Evolutionary conservation across 2,888 invertebrate genomes (phyloP).

Genomic region (Clivina fossor): DNA sequence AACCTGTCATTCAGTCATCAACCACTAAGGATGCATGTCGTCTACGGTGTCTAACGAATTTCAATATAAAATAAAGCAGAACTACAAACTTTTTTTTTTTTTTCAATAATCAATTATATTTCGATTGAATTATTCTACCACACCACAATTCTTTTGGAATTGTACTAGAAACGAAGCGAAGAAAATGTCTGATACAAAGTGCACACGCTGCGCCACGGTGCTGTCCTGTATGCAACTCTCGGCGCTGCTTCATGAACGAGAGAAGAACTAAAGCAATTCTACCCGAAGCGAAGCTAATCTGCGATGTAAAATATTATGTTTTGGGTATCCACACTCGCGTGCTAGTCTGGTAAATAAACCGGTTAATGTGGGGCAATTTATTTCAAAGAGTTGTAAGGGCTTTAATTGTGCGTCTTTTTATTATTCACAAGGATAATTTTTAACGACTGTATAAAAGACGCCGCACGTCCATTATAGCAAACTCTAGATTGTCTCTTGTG

Average conservation of each 20-base stretch:
- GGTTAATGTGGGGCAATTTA: constrained; percentile 26
- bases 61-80: too few relatives aligned
- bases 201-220: background rate
- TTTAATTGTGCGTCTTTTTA: constrained; percentile 26
- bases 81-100: too few relatives aligned
- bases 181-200: background rate
- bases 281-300: constrained; percentile 23
- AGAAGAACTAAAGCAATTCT: too few relatives aligned
- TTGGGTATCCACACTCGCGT: constrained; percentile 27
- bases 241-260: too few relatives aligned
- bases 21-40: too few relatives aligned
- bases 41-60: too few relatives aligned
- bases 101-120: too few relatives aligned
- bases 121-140: too few relatives aligned
- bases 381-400: constrained; percentile 21
- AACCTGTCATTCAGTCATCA: too few relatives aligned
- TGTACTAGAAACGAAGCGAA: too few relatives aligned
- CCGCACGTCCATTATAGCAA: constrained; percentile 1
- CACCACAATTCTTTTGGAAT: too few relatives aligned
- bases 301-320: constrained; percentile 33
- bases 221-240: background rate
- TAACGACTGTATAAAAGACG: constrained; percentile 16
- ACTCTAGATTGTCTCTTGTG: too few relatives aligned
- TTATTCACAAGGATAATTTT: constrained; percentile 11
- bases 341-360: constrained; percentile 27